Base-by-base conservation (phyloP, 35 echinoderm and acorn worm genomes). In the Antedon bifida region DNA sequence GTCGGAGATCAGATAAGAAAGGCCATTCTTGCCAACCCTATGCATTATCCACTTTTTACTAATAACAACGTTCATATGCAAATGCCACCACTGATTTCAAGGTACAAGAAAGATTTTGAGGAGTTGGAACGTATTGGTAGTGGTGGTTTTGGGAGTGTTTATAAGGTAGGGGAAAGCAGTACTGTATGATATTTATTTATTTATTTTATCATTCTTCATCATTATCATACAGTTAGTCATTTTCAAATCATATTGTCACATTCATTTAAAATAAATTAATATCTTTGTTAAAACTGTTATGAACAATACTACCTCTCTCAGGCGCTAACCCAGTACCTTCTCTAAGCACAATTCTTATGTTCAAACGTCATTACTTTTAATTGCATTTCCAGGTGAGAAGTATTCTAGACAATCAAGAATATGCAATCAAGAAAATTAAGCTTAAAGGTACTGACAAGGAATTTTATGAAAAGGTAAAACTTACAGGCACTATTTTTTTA, bases 131-230 rank as follows among this genome's bases (percentile, higher is more conserved):
- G n/a, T 35, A 34, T 80, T 34, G 78, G 78, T 17, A 80, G 39
- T 38, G 78, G 78, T 36, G 78, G 78, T 38, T 80, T 80, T 80
- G 78, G 78, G 11, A 35, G 78, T 80, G 78, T 80, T 3, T 80
- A 80, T 28, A 80, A 38, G 78, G 78, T 80, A 80, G 26, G 9
- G 14, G 14, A 42, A 7, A 42, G 2, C 51, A 64, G 51, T 64
- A 64, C 26, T 26, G 26, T 64, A 7, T 26, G 38, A 42, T 26
- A 8, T 75, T 29, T 29, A 33, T 77, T 8, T 32, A 77, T 77
- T 10, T 16, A 16, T 32, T 10, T 3, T 32, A 77, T 12, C 21
- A n/a, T n/a, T n/a, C n/a, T 75, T 75, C 26, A 26, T 75, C 74
- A 75, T n/a, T 8, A 5, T 75, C 31, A n/a, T n/a, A n/a, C n/a